A percentile compares a stretch with the other conserved stretches of the same genome.
phyloP scores from a whole-genome alignment of 2,797 vertebrate species.

The Anguilla obscura region DNA sequence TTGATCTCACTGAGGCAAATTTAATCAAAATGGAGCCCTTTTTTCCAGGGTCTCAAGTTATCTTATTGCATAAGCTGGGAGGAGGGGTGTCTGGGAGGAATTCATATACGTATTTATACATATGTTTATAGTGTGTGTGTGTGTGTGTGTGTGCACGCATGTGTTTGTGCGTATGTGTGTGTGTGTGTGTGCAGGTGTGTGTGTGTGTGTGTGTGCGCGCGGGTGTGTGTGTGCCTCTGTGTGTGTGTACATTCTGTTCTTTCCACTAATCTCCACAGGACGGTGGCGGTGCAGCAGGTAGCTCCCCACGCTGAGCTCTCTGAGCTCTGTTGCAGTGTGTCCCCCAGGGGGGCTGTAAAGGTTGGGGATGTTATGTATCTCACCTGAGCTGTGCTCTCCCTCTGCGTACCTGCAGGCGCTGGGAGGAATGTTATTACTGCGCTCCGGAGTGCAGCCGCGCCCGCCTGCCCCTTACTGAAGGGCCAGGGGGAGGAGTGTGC shows the following conservation, averaged over 20 bases:
- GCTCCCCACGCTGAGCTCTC: not conserved
- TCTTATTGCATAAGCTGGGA: not conserved
- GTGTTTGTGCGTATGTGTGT: not conserved
- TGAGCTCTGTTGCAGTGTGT: not conserved
- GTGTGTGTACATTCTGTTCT: not conserved
- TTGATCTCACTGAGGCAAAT: slow-evolving; percentile 65
- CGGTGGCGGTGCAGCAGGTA: not conserved
- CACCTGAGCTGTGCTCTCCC: not conserved
- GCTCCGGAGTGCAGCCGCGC: not conserved
- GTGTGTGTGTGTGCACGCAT: not conserved
- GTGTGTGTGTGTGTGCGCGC: not conserved
- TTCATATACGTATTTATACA: not conserved
- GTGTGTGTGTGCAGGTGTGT: not conserved
- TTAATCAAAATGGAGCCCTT: slow-evolving; percentile 46
- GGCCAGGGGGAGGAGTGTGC: not conserved
- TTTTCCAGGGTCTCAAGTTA: not conserved
- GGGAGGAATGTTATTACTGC: not conserved
- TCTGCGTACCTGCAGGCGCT: not conserved
- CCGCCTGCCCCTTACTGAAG: not conserved
- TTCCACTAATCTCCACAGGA: not conserved
- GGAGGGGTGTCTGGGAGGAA: not conserved
- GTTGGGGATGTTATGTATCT: not conserved
- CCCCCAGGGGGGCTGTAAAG: not conserved
- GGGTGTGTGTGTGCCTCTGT: not conserved
- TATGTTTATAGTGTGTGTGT: not conserved